Conservation (phyloP, 2,113 vertebrate species). For the Cryptomyrus ogoouensis region DNA sequence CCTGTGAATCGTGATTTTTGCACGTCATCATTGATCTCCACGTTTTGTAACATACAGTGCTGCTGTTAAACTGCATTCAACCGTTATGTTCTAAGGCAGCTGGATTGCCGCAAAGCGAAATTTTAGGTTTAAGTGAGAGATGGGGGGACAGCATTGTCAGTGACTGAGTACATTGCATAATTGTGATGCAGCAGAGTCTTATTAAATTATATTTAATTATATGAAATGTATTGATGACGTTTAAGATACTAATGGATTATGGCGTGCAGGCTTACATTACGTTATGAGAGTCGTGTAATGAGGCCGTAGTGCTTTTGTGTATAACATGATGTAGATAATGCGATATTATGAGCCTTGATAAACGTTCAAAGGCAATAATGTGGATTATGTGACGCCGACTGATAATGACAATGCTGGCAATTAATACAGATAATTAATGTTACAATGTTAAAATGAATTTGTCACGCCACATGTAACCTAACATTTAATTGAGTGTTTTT, state of each 20-base stretch:
- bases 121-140: background rate
- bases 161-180: constrained; percentile 1
- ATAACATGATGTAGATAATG: background rate
- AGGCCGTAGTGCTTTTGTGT: background rate
- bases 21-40: background rate
- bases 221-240: background rate
- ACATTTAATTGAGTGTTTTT: background rate
- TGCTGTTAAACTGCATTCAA: background rate
- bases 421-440: background rate
- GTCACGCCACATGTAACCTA: background rate
- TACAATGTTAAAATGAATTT: background rate
- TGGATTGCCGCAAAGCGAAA: constrained; percentile 13
- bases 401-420: background rate
- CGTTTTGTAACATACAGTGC: background rate
- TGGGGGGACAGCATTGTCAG: background rate
- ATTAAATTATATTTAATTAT: background rate
- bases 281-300: background rate
- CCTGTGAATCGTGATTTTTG: background rate
- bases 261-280: background rate
- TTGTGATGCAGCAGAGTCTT: background rate
- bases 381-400: background rate
- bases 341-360: background rate
- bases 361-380: background rate
- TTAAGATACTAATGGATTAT: background rate
- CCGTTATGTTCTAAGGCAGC: background rate